phyloP scores from a whole-genome alignment of 1,140 invertebrate genomes.

The Pantala flavescens region DNA sequence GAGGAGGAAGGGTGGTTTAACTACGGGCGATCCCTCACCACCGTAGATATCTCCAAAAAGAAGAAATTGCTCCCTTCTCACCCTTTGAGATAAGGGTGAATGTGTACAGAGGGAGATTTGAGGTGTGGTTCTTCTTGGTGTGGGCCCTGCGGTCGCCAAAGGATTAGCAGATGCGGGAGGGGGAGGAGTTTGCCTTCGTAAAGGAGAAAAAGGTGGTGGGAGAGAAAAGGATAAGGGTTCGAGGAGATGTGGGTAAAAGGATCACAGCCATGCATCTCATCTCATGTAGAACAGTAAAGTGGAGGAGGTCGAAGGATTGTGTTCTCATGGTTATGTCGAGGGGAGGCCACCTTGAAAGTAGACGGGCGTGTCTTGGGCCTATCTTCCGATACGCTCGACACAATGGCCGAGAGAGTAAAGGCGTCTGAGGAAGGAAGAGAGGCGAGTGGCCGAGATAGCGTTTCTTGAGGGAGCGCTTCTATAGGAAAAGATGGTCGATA shows the following conservation, averaged over 20 bases:
- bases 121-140: too few relatives aligned
- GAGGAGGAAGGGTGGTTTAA: too few relatives aligned
- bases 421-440: background rate
- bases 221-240: background rate
- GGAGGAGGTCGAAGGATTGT: background rate
- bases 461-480: background rate
- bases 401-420: background rate
- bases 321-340: background rate
- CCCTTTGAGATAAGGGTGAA: too few relatives aligned
- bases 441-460: background rate
- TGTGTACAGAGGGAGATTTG: too few relatives aligned
- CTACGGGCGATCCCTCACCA: too few relatives aligned
- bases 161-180: too few relatives aligned
- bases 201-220: too few relatives aligned
- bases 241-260: background rate
- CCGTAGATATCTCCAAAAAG: too few relatives aligned
- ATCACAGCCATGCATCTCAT: background rate
- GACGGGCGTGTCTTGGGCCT: background rate
- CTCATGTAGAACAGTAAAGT: background rate
- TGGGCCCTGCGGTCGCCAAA: too few relatives aligned
- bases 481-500: constrained; percentile 2
- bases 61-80: too few relatives aligned
- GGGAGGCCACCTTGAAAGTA: background rate
- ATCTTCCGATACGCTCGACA: background rate
- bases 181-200: too few relatives aligned